Percentiles rank a stretch among this genome's conserved stretches.
Evolutionary conservation across 64 coral and sea anemone genomes (phyloP).

Genomic region (Dendronephthya gigantea): DNA sequence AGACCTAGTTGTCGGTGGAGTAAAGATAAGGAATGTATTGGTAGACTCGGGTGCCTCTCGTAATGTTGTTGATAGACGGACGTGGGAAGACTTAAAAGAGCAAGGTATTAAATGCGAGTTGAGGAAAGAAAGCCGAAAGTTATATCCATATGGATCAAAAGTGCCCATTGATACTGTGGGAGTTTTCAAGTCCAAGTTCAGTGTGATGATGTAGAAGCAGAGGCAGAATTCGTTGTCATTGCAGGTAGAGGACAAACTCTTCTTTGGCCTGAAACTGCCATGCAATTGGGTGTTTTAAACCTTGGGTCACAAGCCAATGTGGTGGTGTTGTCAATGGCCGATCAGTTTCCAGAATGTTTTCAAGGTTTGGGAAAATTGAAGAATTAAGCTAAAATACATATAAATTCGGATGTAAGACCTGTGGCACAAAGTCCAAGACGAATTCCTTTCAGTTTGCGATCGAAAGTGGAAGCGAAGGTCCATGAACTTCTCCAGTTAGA

Average conservation of each 20-base stretch:
- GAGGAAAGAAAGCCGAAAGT: neutral
- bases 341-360: neutral
- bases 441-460: neutral
- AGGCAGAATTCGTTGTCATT: conserved; percentile 3
- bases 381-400: neutral
- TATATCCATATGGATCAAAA: neutral
- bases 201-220: neutral
- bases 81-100: neutral
- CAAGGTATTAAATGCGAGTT: neutral
- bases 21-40: neutral
- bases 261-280: neutral
- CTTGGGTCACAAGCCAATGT: neutral
- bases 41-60: neutral
- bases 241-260: neutral
- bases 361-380: neutral
- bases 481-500: neutral
- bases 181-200: neutral
- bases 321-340: neutral
- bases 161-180: neutral
- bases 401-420: neutral
- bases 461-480: neutral
- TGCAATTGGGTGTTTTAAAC: neutral
- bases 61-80: neutral
- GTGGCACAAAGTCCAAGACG: neutral
- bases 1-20: neutral